phyloP scores from a whole-genome alignment of 1,140 invertebrate genomes.

The Pentalonia nigronervosa region DNA sequence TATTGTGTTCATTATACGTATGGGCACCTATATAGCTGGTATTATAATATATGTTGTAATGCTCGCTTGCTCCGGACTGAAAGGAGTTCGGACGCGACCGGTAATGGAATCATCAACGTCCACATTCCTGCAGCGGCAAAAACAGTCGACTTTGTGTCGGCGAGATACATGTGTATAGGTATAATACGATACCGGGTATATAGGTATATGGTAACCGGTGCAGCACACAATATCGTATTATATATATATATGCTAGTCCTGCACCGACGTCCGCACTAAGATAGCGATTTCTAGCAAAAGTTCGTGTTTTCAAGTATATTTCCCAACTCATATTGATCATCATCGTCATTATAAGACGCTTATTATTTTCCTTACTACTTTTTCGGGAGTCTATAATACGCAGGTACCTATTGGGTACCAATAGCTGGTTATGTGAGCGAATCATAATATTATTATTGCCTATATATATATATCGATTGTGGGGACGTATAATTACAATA shows the following conservation, averaged over 20 bases:
- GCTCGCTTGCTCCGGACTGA: background rate
- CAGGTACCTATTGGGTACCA: no score
- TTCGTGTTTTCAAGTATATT: background rate
- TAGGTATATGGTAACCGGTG: background rate
- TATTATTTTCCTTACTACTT: background rate
- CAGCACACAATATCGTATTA: background rate
- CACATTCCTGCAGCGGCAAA: background rate
- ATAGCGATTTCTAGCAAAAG: background rate
- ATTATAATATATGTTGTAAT: background rate
- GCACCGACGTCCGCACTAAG: background rate
- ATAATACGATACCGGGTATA: background rate
- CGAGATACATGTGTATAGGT: background rate
- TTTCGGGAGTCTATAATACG: background rate
- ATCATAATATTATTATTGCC: background rate
- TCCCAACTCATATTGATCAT: background rate
- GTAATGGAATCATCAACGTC: slow-evolving; percentile 44
- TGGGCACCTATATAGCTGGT: no score
- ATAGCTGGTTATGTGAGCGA: background rate
- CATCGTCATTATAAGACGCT: background rate
- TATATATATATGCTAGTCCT: background rate
- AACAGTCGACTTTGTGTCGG: background rate
- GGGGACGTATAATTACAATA: no score
- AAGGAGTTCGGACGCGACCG: background rate
- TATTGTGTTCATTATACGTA: background rate
- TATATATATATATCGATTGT: no score